Evolutionary conservation across 2,797 vertebrate species (phyloP), one percentile per base, ranked within the genome.

Genomic region (Percopsis omiscomaycus): DNA sequence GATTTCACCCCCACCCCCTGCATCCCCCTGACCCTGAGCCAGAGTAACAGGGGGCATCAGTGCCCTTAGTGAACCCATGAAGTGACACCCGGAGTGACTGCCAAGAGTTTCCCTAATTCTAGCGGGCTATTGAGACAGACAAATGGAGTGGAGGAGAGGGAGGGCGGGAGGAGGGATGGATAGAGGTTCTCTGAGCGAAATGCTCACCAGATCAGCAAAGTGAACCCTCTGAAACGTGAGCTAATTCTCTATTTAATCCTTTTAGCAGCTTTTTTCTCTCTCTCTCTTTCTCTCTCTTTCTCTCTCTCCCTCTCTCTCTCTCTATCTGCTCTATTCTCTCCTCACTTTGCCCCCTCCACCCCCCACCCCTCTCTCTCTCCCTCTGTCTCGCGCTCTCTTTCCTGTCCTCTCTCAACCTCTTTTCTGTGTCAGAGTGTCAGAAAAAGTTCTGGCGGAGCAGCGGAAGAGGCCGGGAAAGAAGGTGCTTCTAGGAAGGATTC

Each of bases 201-300:
- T 87, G 82, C 85, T 92, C 83, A 89, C 78, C 77, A 89, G 85
- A 88, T 91, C 89, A 91, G 86, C 83, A 91, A 89, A 89, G 82
- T 83, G 85, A 89, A 86, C 79, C 85, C 85, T 89, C 86, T 86
- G 85, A 91, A 90, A 92, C 77, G 80, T 85, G 81, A 89, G 86
- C 88, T 91, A 90, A 88, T 89, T 89, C 87, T 84, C 79, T 77
- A 85, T 87, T 90, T 92, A 92, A 92, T 91, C 89, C 89, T 84
- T 89, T 91, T 90, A 83, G 86, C 82, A 81, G 77, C 71, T 73
- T 80, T 81, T 73, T 73, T 75, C 75, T 74, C 6, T 11, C 32
- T n/a, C 46, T 15, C 22, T 37, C 32, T 37, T 16, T 3, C 44
- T 66, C 54, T 71, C 53, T 14, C 29, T 50, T n/a, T 42, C 64